These are phyloP conservation scores for Heliconius hewitsoni DNA, from an alignment of 1,140 invertebrate species.

Conservation along the genomic window DNA sequence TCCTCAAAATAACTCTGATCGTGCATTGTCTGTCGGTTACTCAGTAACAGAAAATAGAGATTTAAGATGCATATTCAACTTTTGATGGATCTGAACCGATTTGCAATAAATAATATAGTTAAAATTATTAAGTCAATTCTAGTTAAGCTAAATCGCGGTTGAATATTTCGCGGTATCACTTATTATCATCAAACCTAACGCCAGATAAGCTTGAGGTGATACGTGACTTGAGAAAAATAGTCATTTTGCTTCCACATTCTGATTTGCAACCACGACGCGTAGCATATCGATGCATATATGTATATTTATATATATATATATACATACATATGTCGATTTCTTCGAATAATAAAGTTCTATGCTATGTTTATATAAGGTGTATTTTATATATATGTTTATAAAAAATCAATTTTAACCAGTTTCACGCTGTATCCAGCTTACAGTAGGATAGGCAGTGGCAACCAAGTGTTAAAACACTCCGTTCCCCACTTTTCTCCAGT, in stretches of 20 bases:
- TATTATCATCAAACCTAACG: slow-evolving; percentile 77
- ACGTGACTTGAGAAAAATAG: slow-evolving; percentile 79
- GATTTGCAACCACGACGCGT: slow-evolving; percentile 50
- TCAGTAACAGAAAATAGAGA: neutral
- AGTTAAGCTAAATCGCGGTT: slow-evolving; percentile 35
- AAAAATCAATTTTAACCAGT: too few species aligned
- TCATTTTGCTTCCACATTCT: slow-evolving; percentile 52
- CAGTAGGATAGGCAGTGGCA: too few species aligned
- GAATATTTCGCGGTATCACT: slow-evolving; percentile 69
- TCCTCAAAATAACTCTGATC: too few species aligned
- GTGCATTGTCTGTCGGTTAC: too few species aligned
- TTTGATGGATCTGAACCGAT: neutral
- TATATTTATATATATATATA: neutral
- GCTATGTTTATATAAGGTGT: neutral
- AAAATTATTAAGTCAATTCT: slow-evolving; percentile 19
- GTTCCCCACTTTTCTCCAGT: too few species aligned
- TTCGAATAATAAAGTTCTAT: slow-evolving; percentile 24
- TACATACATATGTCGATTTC: neutral
- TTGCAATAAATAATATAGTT: neutral
- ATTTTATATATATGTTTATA: neutral
- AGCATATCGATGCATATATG: slow-evolving; percentile 28
- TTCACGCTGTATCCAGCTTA: too few species aligned
- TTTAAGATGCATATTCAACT: neutral
- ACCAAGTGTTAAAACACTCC: too few species aligned
- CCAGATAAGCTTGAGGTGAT: slow-evolving; percentile 68